Percentiles rank a stretch among this genome's conserved stretches.
Conservation (phyloP, 1,140 invertebrate genomes). For the Cotesia chilonis region DNA sequence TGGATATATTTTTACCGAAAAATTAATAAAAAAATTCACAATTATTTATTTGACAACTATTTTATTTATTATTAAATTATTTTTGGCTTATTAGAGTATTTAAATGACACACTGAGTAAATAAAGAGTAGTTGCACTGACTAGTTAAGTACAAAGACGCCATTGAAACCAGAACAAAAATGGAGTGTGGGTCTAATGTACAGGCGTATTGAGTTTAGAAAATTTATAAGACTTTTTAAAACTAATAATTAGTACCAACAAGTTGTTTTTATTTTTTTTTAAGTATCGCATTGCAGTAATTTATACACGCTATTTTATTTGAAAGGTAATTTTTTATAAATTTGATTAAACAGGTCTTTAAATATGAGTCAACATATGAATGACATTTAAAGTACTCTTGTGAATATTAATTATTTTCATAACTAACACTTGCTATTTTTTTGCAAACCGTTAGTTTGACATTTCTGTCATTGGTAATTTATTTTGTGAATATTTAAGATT, state of each 20-base stretch:
- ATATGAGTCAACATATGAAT: too few species aligned
- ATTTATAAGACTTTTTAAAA: too few species aligned
- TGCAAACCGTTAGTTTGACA: too few species aligned
- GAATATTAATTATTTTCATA: constrained; percentile 1
- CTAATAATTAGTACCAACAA: too few species aligned
- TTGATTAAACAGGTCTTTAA: too few species aligned
- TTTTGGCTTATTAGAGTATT: background rate
- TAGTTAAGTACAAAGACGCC: background rate
- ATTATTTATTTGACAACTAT: background rate
- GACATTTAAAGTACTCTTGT: constrained; percentile 2
- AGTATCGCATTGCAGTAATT: too few species aligned
- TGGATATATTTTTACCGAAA: background rate
- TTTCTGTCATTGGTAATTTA: too few species aligned
- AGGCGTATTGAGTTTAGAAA: constrained; percentile 33
- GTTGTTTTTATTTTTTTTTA: too few species aligned
- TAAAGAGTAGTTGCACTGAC: background rate
- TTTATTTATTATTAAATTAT: too few species aligned
- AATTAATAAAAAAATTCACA: background rate
- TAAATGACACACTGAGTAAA: background rate
- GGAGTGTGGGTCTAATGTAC: constrained; percentile 18
- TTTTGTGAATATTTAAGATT: too few species aligned
- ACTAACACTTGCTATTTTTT: background rate
- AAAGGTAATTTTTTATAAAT: too few species aligned
- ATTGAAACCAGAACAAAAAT: constrained; percentile 23
- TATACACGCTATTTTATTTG: too few species aligned